Evolutionary conservation across 1,140 invertebrate genomes (phyloP), one percentile per base, ranked within the genome.

Genomic region (Sycophila sp.): DNA sequence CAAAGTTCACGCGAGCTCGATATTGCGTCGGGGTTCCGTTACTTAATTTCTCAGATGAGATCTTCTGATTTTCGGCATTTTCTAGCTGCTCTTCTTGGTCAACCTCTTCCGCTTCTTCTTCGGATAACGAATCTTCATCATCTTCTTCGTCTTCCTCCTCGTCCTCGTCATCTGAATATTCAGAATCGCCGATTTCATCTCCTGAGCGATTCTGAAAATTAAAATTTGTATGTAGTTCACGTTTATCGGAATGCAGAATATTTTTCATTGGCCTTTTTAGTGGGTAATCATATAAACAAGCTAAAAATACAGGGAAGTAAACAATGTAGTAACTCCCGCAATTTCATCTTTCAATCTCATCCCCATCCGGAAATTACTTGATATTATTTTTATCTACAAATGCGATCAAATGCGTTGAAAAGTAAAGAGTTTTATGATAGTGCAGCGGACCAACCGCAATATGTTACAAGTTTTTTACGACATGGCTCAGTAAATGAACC

Each of bases 1-100:
- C 92, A 76, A 92, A 93, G 72, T 92, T 90, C 62, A 89, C 87
- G 51, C 86, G 84, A 22, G 89, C 75, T 22, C 86, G 77, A 51
- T 76, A 81, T 73, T 78, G 66, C 13, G n/a, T 28, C 1, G 4
- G 4, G 4, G 13, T 8, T 22, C 73, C 76, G 56, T 51, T 78
- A 58, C 65, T 75, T 73, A 79, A 75, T 28, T 83, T 82, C 56
- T 86, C 82, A 1, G 77, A 72, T 2, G 84, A 81, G 19, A 81
- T 76, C 72, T 84, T 83, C 34, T 81, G 77, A 59, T 85, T 83
- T 38, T 85, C 83, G 10, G 79, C 80, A 63, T 82, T 83, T 7
- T 86, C 83, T 67, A 83, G 49, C 19, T 78, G 75, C 51, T 83
- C 84, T 15, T 82, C 75, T 38, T 80, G 74, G 22, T 76, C 75